Evolutionary conservation across 2,888 invertebrate genomes (phyloP), one percentile per base, ranked within the genome.

Genomic region (Lepidocyrtoides sp.): DNA sequence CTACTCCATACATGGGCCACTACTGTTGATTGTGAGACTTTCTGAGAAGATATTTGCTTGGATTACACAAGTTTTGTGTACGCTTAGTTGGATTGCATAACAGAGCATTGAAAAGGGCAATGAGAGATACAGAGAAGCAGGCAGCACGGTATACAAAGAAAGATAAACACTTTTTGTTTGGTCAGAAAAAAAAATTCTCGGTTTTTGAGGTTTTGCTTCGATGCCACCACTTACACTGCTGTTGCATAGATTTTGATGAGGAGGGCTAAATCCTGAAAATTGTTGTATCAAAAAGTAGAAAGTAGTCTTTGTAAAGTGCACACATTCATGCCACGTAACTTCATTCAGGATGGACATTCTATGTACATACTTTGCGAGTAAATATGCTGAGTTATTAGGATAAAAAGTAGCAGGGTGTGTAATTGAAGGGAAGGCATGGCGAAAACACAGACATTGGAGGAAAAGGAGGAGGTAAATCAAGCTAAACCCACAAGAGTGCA

Each of bases 21-120:
- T 14, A 69, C 36, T 79, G 79, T 54, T 79, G 79, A 54, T 79
- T 54, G 51, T 54, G 54, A 48, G 29, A 23, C 32, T 79, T 60
- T 63, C 23, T 29, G 20, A 66, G 57, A n/a, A n/a, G n/a, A n/a
- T 88, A 26, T 88, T 88, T 88, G 54, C 69, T 88, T 57, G 88
- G 82, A 69, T 88, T 88, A 88, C 88, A 66, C 29, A 88, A 88
- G 69, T 82, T 81, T 82, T 81, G 23, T 82, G 20, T 79, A 17
- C 32, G 51, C 48, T 29, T 36, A 44, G 32, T 72, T 69, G 57
- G 72, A 82, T 82, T 88, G 79, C 81, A 79, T 87, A 79, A 51
- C 44, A 20, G 60, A 77, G 60, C 23, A 41, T 8, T 23, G 54
- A 79, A 79, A 54, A 54, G n/a, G 72, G 41, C 36, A 36, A 2